These are phyloP conservation scores for Centrocercus urophasianus DNA, from an alignment of 2,113 vertebrate species.

Conservation along the genomic window DNA sequence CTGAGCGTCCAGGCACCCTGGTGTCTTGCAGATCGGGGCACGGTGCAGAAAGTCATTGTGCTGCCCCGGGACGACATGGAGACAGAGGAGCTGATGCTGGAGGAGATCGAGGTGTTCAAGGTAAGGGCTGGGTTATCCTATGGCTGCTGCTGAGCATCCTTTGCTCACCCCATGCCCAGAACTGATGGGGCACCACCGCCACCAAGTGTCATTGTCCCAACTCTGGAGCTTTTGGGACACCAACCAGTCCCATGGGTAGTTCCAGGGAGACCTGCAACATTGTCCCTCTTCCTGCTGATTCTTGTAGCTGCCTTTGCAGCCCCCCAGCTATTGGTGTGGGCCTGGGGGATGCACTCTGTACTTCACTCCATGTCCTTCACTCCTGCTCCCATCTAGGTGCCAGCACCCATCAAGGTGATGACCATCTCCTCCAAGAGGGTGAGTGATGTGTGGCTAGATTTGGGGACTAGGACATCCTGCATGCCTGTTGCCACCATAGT, in stretches of 20 bases:
- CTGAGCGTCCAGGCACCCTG: slow-evolving; percentile 36
- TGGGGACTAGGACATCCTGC: rapidly evolving
- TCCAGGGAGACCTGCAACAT: background rate
- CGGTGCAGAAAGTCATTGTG: slow-evolving; percentile 97
- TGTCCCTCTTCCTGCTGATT: background rate
- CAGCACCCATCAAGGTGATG: slow-evolving; percentile 93
- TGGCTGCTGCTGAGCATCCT: background rate
- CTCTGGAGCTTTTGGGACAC: background rate
- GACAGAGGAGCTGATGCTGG: slow-evolving; percentile 95
- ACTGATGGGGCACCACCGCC: background rate
- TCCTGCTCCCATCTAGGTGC: slow-evolving; percentile 79
- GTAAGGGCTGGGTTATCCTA: slow-evolving; percentile 66
- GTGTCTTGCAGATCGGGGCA: slow-evolving; percentile 88
- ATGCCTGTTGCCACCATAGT: rapidly evolving
- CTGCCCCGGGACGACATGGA: slow-evolving; percentile 95
- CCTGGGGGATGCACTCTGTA: background rate
- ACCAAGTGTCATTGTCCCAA: background rate
- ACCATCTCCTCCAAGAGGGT: slow-evolving; percentile 98
- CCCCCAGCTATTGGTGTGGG: background rate
- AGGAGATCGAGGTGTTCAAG: slow-evolving; percentile 98
- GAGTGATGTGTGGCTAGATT: background rate
- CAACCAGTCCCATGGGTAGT: background rate
- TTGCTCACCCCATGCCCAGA: background rate
- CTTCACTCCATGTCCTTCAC: background rate
- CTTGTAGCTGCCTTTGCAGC: background rate